Evolutionary conservation across 2,113 vertebrate genomes (phyloP).

Genomic region (Antigone vipio): DNA sequence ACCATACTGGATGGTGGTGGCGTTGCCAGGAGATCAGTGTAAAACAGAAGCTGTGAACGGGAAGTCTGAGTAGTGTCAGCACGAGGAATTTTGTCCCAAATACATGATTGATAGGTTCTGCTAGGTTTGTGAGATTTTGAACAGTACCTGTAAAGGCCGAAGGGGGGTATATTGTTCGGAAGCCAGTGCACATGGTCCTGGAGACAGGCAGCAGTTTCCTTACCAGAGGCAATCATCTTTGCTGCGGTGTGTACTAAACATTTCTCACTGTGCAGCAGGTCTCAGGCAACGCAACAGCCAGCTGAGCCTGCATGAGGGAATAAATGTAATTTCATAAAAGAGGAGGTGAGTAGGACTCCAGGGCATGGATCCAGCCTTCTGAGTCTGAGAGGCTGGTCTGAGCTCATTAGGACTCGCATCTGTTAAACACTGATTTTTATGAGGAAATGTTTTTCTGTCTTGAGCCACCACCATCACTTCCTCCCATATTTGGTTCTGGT

Average conservation of each 20-base stretch:
- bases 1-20: not conserved
- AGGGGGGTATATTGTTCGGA: too few species aligned
- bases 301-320: not conserved
- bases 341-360: not conserved
- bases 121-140: not conserved
- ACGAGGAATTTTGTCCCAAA: not conserved
- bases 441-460: not conserved
- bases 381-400: not conserved
- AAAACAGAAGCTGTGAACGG: not conserved
- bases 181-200: too few species aligned
- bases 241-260: not conserved
- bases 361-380: not conserved
- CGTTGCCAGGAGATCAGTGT: not conserved
- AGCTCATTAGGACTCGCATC: not conserved
- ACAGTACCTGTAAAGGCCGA: not conserved
- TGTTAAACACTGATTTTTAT: not conserved
- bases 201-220: not conserved
- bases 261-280: not conserved
- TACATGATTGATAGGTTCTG: not conserved
- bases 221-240: not conserved
- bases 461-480: not conserved
- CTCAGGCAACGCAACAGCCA: not conserved
- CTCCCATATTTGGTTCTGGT: not conserved
- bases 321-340: too few species aligned
- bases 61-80: not conserved